phyloP scores from a whole-genome alignment of 2,797 vertebrate genomes.

The Platalea minor region DNA sequence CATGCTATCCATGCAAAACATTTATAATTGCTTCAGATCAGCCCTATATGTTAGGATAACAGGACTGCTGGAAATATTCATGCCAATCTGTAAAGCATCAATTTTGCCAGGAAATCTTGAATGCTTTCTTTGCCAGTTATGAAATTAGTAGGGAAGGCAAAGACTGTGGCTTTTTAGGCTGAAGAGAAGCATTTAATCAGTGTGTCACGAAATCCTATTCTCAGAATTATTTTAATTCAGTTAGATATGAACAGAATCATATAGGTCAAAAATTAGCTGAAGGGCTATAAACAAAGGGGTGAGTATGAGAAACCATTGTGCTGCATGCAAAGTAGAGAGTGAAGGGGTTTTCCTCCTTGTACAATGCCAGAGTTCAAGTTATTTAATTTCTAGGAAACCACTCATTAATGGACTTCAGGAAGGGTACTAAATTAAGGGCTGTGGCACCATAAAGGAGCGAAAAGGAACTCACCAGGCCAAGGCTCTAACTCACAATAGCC shows the following conservation, averaged over 20 bases:
- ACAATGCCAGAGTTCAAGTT: neutral
- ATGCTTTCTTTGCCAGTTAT: neutral
- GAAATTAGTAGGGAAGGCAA: neutral
- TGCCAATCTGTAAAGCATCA: neutral
- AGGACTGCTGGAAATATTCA: neutral
- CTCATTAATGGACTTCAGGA: neutral
- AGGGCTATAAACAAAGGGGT: neutral
- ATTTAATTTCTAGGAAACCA: neutral
- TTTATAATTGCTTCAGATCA: neutral
- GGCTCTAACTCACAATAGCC: neutral
- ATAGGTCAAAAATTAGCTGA: slow-evolving; percentile 18
- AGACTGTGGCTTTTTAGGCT: neutral
- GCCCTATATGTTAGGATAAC: neutral
- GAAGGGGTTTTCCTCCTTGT: neutral
- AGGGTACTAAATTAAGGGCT: neutral
- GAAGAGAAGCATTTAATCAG: slow-evolving; percentile 16
- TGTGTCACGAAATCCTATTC: neutral
- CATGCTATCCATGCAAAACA: neutral
- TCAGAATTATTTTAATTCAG: slow-evolving; percentile 19
- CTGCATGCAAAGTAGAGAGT: neutral
- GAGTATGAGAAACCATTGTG: neutral
- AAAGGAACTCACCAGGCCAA: neutral
- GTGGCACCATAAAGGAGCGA: neutral
- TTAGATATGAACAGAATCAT: slow-evolving; percentile 15
- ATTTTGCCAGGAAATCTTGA: neutral